These are phyloP conservation scores for Istiophorus platypterus DNA, from an alignment of 2,113 vertebrate species.

Conservation along the genomic window DNA sequence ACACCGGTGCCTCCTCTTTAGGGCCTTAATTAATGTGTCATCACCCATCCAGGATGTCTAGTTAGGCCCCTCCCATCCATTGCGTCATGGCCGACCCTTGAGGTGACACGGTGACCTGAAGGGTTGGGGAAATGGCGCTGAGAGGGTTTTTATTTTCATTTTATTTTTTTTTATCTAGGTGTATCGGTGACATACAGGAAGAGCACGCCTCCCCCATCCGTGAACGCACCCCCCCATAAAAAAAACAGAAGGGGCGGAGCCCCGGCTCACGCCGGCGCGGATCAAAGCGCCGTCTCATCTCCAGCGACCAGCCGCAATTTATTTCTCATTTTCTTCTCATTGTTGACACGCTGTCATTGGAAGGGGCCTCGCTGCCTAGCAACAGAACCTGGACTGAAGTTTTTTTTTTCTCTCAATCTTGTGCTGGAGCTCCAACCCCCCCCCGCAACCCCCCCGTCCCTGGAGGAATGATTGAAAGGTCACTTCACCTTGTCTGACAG, in stretches of 20 bases:
- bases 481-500: slow-evolving; percentile 67
- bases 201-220: background rate
- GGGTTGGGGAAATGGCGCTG: no score
- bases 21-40: slow-evolving; percentile 8
- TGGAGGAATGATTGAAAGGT: slow-evolving; percentile 78
- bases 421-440: no score
- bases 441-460: no score
- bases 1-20: no score
- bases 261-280: background rate
- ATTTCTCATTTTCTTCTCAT: slow-evolving; percentile 70
- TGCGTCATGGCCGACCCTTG: no score
- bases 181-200: slow-evolving; percentile 4
- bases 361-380: slow-evolving; percentile 67
- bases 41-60: background rate
- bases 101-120: no score
- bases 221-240: background rate
- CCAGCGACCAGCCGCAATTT: slow-evolving; percentile 55
- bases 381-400: slow-evolving; percentile 64
- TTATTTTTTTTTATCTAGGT: no score
- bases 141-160: no score
- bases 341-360: slow-evolving; percentile 75
- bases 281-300: slow-evolving; percentile 54
- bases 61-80: slow-evolving; percentile 3
- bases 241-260: no score
- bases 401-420: slow-evolving; percentile 74